Conservation (phyloP, 2,113 vertebrate species). For the Mormyrus lacerda region DNA sequence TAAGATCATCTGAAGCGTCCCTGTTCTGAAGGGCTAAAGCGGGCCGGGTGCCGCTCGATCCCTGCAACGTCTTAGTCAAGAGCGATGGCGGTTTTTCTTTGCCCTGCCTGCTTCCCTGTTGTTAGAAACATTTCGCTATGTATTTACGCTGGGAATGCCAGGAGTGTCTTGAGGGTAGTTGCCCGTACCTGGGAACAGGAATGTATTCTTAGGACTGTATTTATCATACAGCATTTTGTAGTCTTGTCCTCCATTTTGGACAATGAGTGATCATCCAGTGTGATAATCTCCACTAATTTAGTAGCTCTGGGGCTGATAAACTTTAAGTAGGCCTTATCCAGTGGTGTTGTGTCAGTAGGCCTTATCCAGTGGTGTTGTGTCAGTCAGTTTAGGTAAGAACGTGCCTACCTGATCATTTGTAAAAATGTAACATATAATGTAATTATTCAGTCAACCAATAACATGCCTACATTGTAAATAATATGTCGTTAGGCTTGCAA, state of each 20-base stretch:
- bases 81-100: neutral
- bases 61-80: neutral
- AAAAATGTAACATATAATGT: neutral
- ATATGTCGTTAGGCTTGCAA: too few species aligned
- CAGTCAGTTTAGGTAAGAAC: neutral
- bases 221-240: neutral
- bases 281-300: neutral
- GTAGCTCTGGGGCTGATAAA: neutral
- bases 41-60: neutral
- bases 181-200: neutral
- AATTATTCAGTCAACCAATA: too few species aligned
- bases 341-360: neutral
- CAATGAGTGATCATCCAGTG: too few species aligned
- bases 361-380: neutral
- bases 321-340: neutral
- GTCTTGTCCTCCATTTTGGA: neutral
- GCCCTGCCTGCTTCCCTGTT: neutral
- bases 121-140: neutral
- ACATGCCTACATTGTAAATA: too few species aligned
- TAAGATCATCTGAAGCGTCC: neutral
- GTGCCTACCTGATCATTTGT: too few species aligned
- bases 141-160: too few species aligned
- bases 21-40: neutral
- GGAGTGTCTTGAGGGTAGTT: too few species aligned
- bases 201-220: neutral